A percentile compares a stretch with the other conserved stretches of the same genome.
phyloP scores from a whole-genome alignment of 2,888 invertebrate species.

The Platypus cylindrus region DNA sequence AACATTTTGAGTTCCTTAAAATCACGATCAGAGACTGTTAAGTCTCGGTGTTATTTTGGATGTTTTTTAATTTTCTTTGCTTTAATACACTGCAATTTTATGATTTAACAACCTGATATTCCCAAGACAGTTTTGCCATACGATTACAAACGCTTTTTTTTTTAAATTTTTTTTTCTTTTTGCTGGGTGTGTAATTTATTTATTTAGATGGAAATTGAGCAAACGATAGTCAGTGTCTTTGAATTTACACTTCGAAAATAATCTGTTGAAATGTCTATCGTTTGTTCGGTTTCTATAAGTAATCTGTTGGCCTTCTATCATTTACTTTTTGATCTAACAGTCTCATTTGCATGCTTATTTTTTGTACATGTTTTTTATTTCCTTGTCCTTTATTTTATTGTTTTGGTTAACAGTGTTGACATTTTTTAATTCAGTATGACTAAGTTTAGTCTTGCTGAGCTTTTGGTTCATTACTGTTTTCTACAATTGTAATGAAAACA shows the following conservation, averaged over 20 bases:
- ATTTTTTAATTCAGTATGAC: constrained; percentile 11
- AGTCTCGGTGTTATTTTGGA: constrained; percentile 29
- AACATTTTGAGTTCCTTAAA: constrained; percentile 28
- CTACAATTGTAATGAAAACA: neutral
- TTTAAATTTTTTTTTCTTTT: constrained; percentile 25
- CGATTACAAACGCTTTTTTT: constrained; percentile 27
- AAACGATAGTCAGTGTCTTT: constrained; percentile 18
- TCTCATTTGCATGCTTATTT: constrained; percentile 32
- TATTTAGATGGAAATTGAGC: constrained; percentile 17
- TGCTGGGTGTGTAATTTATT: no score
- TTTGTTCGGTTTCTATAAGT: constrained; percentile 21
- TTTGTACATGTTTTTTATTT: constrained; percentile 19
- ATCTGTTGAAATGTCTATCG: constrained; percentile 14
- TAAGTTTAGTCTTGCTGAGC: constrained; percentile 13
- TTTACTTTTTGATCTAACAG: constrained; percentile 35
- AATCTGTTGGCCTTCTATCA: constrained; percentile 39
- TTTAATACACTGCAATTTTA: constrained; percentile 25
- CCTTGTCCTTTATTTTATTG: constrained; percentile 18
- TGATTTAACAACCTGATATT: constrained; percentile 19
- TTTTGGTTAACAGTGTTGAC: constrained; percentile 8
- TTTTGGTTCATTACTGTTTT: constrained; percentile 2
- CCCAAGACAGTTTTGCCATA: constrained; percentile 30
- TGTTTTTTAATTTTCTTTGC: constrained; percentile 18
- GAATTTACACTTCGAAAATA: neutral
- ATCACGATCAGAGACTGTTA: constrained; percentile 28